Base-by-base conservation (phyloP, 2,888 invertebrate species). In the Clanis bilineata region DNA sequence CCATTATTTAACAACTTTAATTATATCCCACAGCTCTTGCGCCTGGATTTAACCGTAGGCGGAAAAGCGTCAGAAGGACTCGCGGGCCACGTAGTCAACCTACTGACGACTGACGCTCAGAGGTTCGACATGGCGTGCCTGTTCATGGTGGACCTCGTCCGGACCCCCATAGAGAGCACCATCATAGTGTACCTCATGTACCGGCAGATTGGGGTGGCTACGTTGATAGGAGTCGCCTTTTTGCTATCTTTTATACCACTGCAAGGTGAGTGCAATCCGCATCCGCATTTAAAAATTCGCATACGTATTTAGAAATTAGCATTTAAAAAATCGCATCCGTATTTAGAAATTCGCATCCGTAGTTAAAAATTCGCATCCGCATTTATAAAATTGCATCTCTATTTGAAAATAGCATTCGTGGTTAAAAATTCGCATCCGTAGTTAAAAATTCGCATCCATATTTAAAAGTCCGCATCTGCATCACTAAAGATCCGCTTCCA, bases 31-130 rank as follows among this genome's bases (percentile, higher is more conserved):
- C 82, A 97, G 96, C 92, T 96, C 0, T 88, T 97, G 10, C 93
- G 94, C 6, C 83, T 97, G 38, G 96, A 96, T 72, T 93, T 95
- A 68, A 93, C 94, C 0, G 95, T 96, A 0, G 88, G 88, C 0
- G 86, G 87, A 12, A 84, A 93, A 64, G 82, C 91, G 90, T 74
- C 96, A 83, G 84, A 95, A 94, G 90, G 94, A 87, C 60, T 96
- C 93, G 63, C 88, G 93, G 80, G 95, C 88, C 66, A 94, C 94
- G 86, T 96, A 94, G 57, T 97, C 57, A 95, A 96, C 86, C 83
- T 98, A 38, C 82, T 98, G 63, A 97, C 97, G 0, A 98, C 97
- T 60, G 98, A 98, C 83, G 97, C 97, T 0, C 95, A 95, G 67
- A 88, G 97, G 62, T 97, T 98, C 83, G 98, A 98, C 83, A 93